phyloP scores from a whole-genome alignment of 23 tunicate genomes.

The Aplidium turbinatum region DNA sequence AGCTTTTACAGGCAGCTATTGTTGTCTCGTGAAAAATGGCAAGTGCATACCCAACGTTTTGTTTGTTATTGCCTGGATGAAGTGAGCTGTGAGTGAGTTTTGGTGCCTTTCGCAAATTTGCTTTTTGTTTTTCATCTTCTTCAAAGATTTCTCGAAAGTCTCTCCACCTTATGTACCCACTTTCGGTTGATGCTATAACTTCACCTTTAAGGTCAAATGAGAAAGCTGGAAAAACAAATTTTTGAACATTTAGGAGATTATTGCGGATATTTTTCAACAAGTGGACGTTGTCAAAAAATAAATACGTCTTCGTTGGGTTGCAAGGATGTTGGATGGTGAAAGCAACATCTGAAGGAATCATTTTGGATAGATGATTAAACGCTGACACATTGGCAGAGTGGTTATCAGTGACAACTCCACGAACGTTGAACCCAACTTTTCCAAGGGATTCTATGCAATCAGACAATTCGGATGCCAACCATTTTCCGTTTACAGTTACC shows the following conservation, averaged over 20 bases:
- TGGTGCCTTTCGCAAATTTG: background rate
- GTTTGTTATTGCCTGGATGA: constrained; percentile 25
- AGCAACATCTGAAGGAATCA: background rate
- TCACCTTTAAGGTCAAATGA: background rate
- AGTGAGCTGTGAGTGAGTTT: constrained; percentile 6
- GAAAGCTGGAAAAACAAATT: constrained; percentile 17
- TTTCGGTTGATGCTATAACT: background rate
- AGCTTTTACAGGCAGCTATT: constrained; percentile 34
- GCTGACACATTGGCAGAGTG: background rate
- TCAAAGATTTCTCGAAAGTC: constrained; percentile 8
- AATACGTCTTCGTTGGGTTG: background rate
- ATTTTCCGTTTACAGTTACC: background rate
- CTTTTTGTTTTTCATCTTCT: background rate
- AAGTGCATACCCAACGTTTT: constrained; percentile 5
- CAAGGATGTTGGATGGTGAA: background rate
- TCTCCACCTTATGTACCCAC: constrained; percentile 1
- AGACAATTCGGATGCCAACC: constrained; percentile 12
- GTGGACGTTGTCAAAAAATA: constrained; percentile 12
- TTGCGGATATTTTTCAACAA: constrained; percentile 5
- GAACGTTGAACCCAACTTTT: background rate
- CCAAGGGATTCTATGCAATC: background rate
- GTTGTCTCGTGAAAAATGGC: constrained; percentile 24
- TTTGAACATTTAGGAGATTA: background rate
- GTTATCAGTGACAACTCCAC: constrained; percentile 13
- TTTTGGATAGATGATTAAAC: background rate